Conservation (phyloP, 2,113 vertebrate genomes). For the Pelodiscus sinensis region DNA sequence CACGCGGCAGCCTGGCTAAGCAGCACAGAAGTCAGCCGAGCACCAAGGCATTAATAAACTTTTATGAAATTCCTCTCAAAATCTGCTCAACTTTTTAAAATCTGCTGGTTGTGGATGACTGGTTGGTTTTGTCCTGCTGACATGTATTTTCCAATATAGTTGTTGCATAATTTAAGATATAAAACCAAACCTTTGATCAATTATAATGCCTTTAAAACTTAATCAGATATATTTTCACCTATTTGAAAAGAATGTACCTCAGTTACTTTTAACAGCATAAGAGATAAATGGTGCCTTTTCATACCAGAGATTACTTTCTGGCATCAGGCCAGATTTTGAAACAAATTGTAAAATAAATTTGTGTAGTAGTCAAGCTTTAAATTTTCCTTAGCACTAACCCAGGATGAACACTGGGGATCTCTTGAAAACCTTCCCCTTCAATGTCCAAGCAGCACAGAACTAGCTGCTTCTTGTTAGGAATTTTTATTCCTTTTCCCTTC, state of each 20-base stretch:
- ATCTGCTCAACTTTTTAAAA: neutral
- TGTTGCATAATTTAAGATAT: rapidly evolving
- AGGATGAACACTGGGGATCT: neutral
- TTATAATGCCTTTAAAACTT: rapidly evolving
- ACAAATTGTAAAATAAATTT: neutral
- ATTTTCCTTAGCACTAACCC: neutral
- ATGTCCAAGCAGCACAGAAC: neutral
- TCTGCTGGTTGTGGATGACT: rapidly evolving
- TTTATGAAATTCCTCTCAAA: neutral
- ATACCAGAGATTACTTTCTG: rapidly evolving
- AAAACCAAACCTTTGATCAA: rapidly evolving
- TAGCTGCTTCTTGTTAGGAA: neutral
- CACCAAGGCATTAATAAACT: neutral
- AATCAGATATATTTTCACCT: rapidly evolving
- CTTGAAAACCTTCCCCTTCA: neutral
- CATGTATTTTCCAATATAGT: rapidly evolving
- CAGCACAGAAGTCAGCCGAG: too few species aligned
- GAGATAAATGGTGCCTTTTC: rapidly evolving
- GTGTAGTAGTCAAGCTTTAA: neutral
- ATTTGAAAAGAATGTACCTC: rapidly evolving
- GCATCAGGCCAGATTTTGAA: rapidly evolving
- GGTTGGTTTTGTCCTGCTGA: rapidly evolving
- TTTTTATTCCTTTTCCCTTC: neutral
- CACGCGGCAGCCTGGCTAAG: too few species aligned
- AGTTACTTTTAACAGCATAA: neutral